Conservation (phyloP, 2,113 vertebrate genomes). For the Psammodynastes pulverulentus region DNA sequence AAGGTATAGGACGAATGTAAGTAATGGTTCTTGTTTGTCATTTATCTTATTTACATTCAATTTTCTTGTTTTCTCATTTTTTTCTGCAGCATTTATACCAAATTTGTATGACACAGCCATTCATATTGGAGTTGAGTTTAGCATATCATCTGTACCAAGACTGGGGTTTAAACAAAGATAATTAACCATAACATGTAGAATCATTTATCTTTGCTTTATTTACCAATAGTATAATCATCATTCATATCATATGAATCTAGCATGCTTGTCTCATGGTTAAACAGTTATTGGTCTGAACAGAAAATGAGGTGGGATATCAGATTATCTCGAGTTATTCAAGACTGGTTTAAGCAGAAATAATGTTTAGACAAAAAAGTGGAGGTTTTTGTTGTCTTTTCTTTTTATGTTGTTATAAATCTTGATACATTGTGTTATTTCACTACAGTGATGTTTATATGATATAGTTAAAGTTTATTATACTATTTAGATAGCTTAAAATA, state of each 20-base stretch:
- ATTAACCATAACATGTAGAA: neutral
- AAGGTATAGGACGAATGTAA: constrained; percentile 96
- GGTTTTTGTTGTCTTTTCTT: too few relatives aligned
- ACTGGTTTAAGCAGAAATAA: neutral
- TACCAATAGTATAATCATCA: neutral
- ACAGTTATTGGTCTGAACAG: neutral
- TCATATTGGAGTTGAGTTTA: neutral
- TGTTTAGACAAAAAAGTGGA: too few relatives aligned
- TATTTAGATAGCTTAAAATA: neutral
- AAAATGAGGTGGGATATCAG: neutral
- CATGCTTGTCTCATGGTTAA: neutral
- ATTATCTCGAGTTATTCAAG: neutral
- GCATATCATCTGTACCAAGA: neutral
- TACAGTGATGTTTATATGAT: too few relatives aligned
- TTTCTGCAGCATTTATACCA: neutral
- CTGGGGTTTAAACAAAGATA: neutral
- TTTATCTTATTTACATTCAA: neutral
- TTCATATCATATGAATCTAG: neutral
- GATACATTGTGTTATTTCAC: too few relatives aligned
- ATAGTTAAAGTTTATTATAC: neutral
- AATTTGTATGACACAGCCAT: neutral
- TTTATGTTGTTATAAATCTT: too few relatives aligned
- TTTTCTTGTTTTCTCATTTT: neutral
- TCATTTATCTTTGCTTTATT: neutral
- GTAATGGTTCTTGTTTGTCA: constrained; percentile 55